Percentiles rank a stretch among this genome's conserved stretches.
Evolutionary conservation across 2,797 vertebrate species (phyloP).

Genomic region (Schizopygopsis malacanthus): DNA sequence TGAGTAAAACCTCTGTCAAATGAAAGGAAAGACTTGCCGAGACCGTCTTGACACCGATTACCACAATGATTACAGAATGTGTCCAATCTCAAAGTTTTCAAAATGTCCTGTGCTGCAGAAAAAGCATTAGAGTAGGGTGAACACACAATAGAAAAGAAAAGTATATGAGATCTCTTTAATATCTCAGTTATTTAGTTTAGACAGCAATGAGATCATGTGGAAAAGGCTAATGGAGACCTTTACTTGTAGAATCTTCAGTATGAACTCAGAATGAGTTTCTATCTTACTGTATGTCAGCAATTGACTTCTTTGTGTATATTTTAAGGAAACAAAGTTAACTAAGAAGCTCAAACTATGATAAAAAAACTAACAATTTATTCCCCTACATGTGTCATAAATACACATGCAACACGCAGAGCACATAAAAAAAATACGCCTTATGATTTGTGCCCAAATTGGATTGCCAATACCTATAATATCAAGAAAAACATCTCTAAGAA

Average conservation of each 20-base stretch:
- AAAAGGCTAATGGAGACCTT: not conserved
- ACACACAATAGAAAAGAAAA: not conserved
- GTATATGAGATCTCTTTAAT: not conserved
- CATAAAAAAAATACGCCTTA: slow-evolving; percentile 57
- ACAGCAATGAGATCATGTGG: not conserved
- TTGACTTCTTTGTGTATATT: not conserved
- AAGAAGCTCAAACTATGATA: not conserved
- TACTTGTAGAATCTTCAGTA: not conserved
- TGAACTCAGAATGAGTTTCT: not conserved
- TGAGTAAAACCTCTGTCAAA: slow-evolving; percentile 73
- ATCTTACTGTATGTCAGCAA: not conserved
- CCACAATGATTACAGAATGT: slow-evolving; percentile 67
- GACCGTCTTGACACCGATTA: slow-evolving; percentile 57
- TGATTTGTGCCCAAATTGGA: slow-evolving; percentile 76
- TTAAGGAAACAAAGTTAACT: not conserved
- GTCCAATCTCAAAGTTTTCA: slow-evolving; percentile 67
- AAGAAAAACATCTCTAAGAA: slow-evolving; percentile 63
- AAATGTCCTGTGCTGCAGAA: slow-evolving; percentile 47
- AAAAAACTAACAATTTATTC: not conserved
- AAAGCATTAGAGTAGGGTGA: not conserved
- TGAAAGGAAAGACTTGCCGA: slow-evolving; percentile 59
- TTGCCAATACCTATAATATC: slow-evolving; percentile 76
- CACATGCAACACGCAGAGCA: not conserved
- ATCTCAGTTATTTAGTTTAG: not conserved
- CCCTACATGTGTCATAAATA: not conserved